Conservation (phyloP, 2,888 invertebrate genomes). For the Drosophila koepferae region DNA sequence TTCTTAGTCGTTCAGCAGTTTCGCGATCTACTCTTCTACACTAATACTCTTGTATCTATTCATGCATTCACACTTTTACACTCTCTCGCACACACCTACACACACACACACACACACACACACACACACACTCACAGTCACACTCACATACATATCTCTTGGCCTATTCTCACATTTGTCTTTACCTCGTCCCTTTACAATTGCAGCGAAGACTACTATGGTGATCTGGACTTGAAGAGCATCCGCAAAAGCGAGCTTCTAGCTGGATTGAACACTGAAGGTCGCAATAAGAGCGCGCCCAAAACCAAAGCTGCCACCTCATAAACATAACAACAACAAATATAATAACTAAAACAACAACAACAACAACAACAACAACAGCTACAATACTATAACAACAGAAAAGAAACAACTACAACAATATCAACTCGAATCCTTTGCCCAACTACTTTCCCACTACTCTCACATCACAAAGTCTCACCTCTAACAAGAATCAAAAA, state of each 20-base stretch:
- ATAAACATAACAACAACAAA: slow-evolving; percentile 71
- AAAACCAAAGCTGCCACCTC: slow-evolving; percentile 84
- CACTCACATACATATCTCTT: slow-evolving; percentile 80
- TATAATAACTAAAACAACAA: slow-evolving; percentile 39
- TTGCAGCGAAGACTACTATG: slow-evolving; percentile 98
- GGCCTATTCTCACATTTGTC: slow-evolving; percentile 73
- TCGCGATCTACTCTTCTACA: slow-evolving; percentile 17
- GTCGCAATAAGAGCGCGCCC: slow-evolving; percentile 86
- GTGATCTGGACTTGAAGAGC: slow-evolving; percentile 96
- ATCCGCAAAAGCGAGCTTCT: slow-evolving; percentile 97
- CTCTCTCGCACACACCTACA: slow-evolving; percentile 4
- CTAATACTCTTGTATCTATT: slow-evolving; percentile 26
- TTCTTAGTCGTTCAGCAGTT: slow-evolving; percentile 19
- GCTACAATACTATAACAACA: slow-evolving; percentile 48
- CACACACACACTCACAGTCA: slow-evolving; percentile 3
- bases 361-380: slow-evolving; percentile 55
- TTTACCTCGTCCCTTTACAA: slow-evolving; percentile 82
- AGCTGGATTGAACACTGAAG: slow-evolving; percentile 88
- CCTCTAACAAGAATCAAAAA: slow-evolving; percentile 29
- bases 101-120: slow-evolving; percentile 39
- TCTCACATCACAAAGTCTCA: slow-evolving; percentile 61
- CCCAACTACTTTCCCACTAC: slow-evolving; percentile 53
- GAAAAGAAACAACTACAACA: slow-evolving; percentile 39
- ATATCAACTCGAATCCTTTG: slow-evolving; percentile 65
- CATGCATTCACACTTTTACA: slow-evolving; percentile 26